A percentile compares a stretch with the other conserved stretches of the same genome.
These are phyloP conservation scores for Rhogogaster chlorosoma DNA, from an alignment of 2,888 invertebrate genomes.

Conservation along the genomic window DNA sequence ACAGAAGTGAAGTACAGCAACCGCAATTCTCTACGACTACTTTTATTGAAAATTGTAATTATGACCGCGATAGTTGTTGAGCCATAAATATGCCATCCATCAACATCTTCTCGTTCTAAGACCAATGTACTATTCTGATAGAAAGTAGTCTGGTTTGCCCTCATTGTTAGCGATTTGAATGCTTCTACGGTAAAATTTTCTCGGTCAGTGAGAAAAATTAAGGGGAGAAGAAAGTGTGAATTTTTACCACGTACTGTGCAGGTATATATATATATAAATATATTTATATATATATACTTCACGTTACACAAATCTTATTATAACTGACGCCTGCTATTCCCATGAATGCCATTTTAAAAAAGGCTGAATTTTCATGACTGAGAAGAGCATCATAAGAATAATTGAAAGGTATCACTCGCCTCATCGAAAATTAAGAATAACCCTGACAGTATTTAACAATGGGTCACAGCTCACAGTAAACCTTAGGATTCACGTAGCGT, in stretches of 20 bases:
- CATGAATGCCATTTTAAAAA: background rate
- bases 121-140: background rate
- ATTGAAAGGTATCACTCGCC: background rate
- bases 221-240: constrained; percentile 60
- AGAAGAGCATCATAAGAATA: background rate
- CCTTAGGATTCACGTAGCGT: background rate
- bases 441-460: background rate
- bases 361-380: background rate
- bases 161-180: background rate
- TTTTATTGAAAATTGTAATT: background rate
- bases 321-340: background rate
- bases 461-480: background rate
- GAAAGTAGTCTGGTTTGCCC: background rate
- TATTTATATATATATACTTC: too few species aligned
- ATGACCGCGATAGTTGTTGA: background rate
- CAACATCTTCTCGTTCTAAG: background rate
- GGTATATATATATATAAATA: too few species aligned
- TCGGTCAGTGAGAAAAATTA: background rate
- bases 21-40: background rate
- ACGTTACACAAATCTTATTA: background rate
- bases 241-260: background rate
- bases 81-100: background rate
- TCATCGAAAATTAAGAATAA: background rate
- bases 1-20: background rate
- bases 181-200: background rate